These are phyloP conservation scores for Myiopsitta monachus DNA, from an alignment of 2,113 vertebrate species.

Conservation along the genomic window DNA sequence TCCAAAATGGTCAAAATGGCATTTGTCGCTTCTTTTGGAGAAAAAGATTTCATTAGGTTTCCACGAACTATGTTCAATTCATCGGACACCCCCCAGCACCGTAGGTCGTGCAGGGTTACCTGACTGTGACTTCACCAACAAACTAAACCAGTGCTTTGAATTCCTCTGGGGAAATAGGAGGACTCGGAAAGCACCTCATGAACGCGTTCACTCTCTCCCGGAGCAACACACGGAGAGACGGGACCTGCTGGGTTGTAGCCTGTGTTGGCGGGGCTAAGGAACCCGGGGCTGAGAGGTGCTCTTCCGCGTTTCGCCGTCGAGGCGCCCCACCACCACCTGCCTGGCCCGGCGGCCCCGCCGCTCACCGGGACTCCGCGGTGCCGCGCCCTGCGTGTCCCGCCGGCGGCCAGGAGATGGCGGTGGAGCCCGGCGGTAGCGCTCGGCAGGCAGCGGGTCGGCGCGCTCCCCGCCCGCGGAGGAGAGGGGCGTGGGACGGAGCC, in stretches of 20 bases:
- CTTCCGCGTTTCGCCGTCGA: background rate
- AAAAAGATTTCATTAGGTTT: background rate
- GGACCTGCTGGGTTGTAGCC: accelerated
- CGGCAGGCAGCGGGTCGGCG: background rate
- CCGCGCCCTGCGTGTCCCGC: background rate
- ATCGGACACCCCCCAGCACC: accelerated
- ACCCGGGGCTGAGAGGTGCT: background rate
- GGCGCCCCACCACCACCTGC: background rate
- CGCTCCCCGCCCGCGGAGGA: no score
- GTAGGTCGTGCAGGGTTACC: accelerated
- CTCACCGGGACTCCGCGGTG: background rate
- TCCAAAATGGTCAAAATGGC: background rate
- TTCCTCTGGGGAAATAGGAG: background rate
- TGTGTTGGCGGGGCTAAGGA: accelerated
- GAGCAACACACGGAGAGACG: background rate
- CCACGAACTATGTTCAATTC: background rate
- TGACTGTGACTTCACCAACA: no score
- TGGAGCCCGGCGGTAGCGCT: background rate
- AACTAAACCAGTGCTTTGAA: background rate
- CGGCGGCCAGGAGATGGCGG: background rate
- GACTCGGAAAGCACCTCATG: accelerated
- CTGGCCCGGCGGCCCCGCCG: background rate
- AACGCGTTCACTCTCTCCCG: accelerated
- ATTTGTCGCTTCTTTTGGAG: background rate
- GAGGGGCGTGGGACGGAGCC: accelerated